These are phyloP conservation scores for Bagarius yarrelli DNA, from an alignment of 2,113 vertebrate species.

Conservation along the genomic window DNA sequence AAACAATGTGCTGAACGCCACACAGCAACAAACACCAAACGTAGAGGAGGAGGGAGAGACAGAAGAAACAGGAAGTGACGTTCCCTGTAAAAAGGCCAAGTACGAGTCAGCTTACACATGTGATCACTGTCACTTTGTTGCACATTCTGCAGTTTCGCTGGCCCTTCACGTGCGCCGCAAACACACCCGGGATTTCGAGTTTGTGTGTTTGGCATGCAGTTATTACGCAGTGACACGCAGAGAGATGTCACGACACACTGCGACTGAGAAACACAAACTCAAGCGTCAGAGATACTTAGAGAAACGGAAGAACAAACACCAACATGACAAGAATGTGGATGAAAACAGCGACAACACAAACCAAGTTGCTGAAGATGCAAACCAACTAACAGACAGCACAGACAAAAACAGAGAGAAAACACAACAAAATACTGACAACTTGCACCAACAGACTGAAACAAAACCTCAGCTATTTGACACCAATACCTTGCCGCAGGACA, in stretches of 20 bases:
- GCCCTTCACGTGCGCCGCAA: slow-evolving; percentile 87
- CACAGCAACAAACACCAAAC: slow-evolving; percentile 45
- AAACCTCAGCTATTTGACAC: not conserved
- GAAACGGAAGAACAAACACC: slow-evolving; percentile 13
- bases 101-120: slow-evolving; percentile 71
- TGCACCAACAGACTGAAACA: slow-evolving; percentile 38
- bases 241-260: slow-evolving; percentile 89
- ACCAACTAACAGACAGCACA: not conserved
- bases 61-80: slow-evolving; percentile 32
- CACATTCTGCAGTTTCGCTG: slow-evolving; percentile 84
- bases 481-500: not conserved
- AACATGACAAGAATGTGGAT: not conserved
- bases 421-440: not conserved
- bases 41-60: slow-evolving; percentile 39
- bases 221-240: slow-evolving; percentile 89
- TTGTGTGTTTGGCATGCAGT: slow-evolving; percentile 90
- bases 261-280: slow-evolving; percentile 89
- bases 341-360: not conserved
- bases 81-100: slow-evolving; percentile 57
- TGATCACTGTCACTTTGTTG: slow-evolving; percentile 79
- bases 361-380: not conserved
- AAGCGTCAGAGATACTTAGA: slow-evolving; percentile 78
- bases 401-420: not conserved
- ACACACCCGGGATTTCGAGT: slow-evolving; percentile 92
- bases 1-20: not conserved